These are phyloP conservation scores for Cenopis cana DNA, from an alignment of 2,888 invertebrate species.

Conservation along the genomic window DNA sequence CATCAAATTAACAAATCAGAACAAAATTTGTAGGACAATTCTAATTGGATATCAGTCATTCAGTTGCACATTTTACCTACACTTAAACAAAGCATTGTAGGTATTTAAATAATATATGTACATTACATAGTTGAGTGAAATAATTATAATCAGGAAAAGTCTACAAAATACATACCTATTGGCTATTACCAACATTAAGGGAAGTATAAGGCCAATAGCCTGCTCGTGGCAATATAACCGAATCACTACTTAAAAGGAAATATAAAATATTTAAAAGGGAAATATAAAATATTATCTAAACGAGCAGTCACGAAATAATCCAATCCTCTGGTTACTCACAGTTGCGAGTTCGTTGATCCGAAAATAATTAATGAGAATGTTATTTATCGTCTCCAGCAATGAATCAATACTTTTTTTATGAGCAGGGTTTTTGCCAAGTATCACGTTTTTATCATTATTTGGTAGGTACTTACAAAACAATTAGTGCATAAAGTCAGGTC, in stretches of 20 bases:
- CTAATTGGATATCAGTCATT: too few species aligned
- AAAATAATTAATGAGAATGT: slow-evolving; percentile 19
- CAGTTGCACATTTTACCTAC: too few species aligned
- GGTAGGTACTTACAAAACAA: background rate
- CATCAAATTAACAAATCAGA: too few species aligned
- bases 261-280: slow-evolving; percentile 8
- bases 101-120: too few species aligned
- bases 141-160: background rate
- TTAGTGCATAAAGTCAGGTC: background rate
- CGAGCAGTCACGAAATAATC: slow-evolving; percentile 30
- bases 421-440: slow-evolving; percentile 8
- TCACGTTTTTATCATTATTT: slow-evolving; percentile 16
- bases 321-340: slow-evolving; percentile 32
- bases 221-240: background rate
- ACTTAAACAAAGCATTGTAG: too few species aligned
- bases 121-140: too few species aligned
- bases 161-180: too few species aligned
- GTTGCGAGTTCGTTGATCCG: slow-evolving; percentile 14
- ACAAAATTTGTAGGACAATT: too few species aligned
- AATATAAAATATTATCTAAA: slow-evolving; percentile 5
- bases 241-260: too few species aligned
- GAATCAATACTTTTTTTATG: background rate
- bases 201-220: background rate
- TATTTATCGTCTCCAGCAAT: slow-evolving; percentile 27
- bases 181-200: background rate